Evolutionary conservation across 1,140 invertebrate species (phyloP), one percentile per base, ranked within the genome.

Genomic region (Papilio polytes): DNA sequence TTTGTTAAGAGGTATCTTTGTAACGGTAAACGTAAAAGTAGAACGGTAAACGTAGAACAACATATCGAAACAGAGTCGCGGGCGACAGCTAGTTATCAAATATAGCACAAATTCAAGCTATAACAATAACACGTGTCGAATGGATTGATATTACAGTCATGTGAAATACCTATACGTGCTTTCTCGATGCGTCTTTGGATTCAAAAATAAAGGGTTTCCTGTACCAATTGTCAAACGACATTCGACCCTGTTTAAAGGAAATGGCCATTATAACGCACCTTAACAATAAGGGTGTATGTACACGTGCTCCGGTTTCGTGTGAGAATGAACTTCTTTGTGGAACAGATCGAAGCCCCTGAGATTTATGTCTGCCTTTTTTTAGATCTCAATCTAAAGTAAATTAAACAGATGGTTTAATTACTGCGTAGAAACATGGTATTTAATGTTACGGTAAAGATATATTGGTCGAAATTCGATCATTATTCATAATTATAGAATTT

Each of bases 141-240:
- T 74, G n/a, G 3, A 26, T 74, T 74, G 46, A 74, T 74, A 74
- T 53, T 74, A 51, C 73, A 74, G 12, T 74, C 73, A 26, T 44
- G 18, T 46, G 53, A 79, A 79, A 41, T 59, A 63, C 20, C 53
- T 41, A 78, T 85, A 94, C 92, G 92, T 92, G 92, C 88, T 85
- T 74, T 78, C 80, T 72, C 76, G 66, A 82, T 73, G 77, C 36
- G 13, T 70, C 74, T 51, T 72, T 84, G 92, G 91, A 92, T 92
- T 85, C 85, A 72, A 85, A 89, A 90, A 92, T 90, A 94, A 94
- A 91, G 88, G 80, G 87, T 88, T 92, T 94, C 92, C 92, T 92
- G 92, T 90, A 82, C 74, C 87, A 82, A 91, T 92, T 92, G 91
- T 91, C 86, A 87, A 84, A 83, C 83, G 83, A 88, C 84, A 87